These are phyloP conservation scores for Poecilia wingei DNA, from an alignment of 2,797 vertebrate species.

Conservation along the genomic window DNA sequence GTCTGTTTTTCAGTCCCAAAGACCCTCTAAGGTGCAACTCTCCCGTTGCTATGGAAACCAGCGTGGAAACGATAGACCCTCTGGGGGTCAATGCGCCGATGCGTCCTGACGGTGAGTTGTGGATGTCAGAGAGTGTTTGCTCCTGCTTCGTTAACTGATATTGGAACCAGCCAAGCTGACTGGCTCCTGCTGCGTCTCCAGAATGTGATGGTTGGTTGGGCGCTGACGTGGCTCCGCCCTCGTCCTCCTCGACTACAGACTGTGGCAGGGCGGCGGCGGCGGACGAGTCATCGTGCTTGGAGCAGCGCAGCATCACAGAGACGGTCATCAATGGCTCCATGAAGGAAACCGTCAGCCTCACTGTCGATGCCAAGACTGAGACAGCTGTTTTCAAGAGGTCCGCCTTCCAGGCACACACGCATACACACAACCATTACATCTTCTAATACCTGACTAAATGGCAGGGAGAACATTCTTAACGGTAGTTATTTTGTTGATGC, in stretches of 20 bases:
- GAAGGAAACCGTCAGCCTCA: slow-evolving; percentile 99
- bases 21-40: slow-evolving; percentile 93
- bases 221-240: slow-evolving; percentile 37
- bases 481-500: background rate
- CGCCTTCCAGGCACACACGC: slow-evolving; percentile 36
- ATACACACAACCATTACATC: background rate
- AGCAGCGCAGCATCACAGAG: slow-evolving; percentile 92
- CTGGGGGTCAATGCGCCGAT: slow-evolving; percentile 84
- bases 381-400: slow-evolving; percentile 99
- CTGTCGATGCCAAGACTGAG: slow-evolving; percentile 99
- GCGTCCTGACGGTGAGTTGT: slow-evolving; percentile 86
- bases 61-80: slow-evolving; percentile 87
- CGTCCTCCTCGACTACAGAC: slow-evolving; percentile 75
- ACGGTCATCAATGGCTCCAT: slow-evolving; percentile 98
- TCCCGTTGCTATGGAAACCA: slow-evolving; percentile 98
- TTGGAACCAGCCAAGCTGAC: background rate
- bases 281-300: slow-evolving; percentile 77
- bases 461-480: background rate
- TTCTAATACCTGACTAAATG: background rate
- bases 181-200: slow-evolving; percentile 31
- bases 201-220: slow-evolving; percentile 77
- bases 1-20: slow-evolving; percentile 85
- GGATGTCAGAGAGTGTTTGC: no score
- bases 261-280: slow-evolving; percentile 84
- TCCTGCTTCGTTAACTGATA: no score